These are phyloP conservation scores for Cyrtorhinus lividipennis DNA, from an alignment of 1,140 invertebrate genomes.

Conservation along the genomic window DNA sequence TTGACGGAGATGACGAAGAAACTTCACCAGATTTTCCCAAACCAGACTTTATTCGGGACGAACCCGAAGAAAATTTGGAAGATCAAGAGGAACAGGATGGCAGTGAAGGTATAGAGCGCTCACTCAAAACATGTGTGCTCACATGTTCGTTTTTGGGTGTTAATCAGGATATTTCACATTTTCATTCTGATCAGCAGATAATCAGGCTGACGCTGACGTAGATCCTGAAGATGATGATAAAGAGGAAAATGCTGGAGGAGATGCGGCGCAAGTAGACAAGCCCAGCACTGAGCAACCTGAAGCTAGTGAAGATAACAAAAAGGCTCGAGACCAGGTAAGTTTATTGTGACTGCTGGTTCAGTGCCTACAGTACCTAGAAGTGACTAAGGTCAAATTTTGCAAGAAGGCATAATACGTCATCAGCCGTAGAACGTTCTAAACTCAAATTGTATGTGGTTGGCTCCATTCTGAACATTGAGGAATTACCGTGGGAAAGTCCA, in stretches of 20 bases:
- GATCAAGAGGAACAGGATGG: slow-evolving; percentile 23
- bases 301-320: slow-evolving; percentile 25
- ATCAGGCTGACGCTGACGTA: background rate
- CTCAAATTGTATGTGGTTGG: no score
- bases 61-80: no score
- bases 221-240: slow-evolving; percentile 10
- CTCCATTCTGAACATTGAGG: no score
- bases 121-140: no score
- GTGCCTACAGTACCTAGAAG: no score
- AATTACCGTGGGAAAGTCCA: no score
- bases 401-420: no score
- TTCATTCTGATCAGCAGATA: no score
- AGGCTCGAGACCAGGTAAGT: slow-evolving; percentile 28
- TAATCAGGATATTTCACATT: no score
- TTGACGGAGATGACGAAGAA: slow-evolving; percentile 25
- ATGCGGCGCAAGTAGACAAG: slow-evolving; percentile 37
- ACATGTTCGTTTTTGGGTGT: no score
- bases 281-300: slow-evolving; percentile 31
- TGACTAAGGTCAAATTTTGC: no score
- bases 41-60: slow-evolving; percentile 23
- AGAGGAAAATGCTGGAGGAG: slow-evolving; percentile 25
- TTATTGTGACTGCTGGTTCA: slow-evolving; percentile 12
- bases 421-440: no score
- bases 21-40: slow-evolving; percentile 23
- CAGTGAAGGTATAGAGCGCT: slow-evolving; percentile 28